These are phyloP conservation scores for Oreochromis aureus DNA, from an alignment of 2,113 vertebrate species.

Conservation along the genomic window DNA sequence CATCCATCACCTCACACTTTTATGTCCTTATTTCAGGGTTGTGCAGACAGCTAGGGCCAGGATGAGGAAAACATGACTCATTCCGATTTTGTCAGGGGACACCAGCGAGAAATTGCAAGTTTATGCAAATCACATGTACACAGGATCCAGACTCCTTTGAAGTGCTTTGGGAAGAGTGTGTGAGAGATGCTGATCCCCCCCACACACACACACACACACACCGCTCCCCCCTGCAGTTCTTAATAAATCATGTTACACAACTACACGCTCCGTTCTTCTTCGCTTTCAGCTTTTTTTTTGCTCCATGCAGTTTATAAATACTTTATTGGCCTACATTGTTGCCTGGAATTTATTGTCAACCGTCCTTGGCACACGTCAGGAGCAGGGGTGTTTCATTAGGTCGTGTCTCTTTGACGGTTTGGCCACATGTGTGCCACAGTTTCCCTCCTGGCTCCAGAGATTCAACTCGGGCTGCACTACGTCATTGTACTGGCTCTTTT, in stretches of 20 bases:
- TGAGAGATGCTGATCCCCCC: neutral
- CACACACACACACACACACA: neutral
- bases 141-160: slow-evolving; percentile 7
- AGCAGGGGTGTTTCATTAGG: neutral
- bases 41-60: neutral
- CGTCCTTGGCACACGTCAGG: neutral
- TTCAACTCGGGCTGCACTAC: neutral
- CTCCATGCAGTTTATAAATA: slow-evolving; percentile 9
- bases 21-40: neutral
- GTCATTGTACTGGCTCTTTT: neutral
- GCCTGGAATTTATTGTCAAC: neutral
- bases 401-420: neutral
- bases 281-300: neutral
- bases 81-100: slow-evolving; percentile 2
- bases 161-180: slow-evolving; percentile 20
- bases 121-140: slow-evolving; percentile 25
- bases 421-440: neutral
- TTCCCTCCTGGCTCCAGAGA: neutral
- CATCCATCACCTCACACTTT: neutral
- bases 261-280: neutral
- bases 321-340: neutral
- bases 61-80: slow-evolving; percentile 30
- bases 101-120: slow-evolving; percentile 3
- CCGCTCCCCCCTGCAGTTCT: neutral
- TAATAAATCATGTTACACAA: slow-evolving; percentile 46